Conservation (phyloP, 2,888 invertebrate species). For the Parnassius smintheus region DNA sequence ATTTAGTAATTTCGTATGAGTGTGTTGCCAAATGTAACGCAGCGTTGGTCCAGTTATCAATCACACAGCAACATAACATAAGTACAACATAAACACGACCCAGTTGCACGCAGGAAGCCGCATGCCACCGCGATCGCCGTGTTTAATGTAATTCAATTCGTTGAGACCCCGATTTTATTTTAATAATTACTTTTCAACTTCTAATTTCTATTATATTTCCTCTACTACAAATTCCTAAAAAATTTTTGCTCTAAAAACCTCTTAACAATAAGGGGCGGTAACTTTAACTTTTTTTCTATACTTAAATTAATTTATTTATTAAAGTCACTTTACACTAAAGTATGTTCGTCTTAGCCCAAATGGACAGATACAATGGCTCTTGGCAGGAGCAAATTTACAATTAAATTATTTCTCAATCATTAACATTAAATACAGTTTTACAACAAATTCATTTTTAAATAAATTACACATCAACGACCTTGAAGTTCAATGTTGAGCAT, state of each 20-base stretch:
- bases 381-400: too few species aligned
- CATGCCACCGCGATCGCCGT: constrained; percentile 60
- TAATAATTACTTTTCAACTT: not conserved
- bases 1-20: not conserved
- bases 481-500: too few species aligned
- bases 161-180: constrained; percentile 42
- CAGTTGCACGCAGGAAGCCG: constrained; percentile 68
- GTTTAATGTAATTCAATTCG: constrained; percentile 68
- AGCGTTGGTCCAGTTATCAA: constrained; percentile 42
- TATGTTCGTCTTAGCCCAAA: too few species aligned
- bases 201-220: not conserved
- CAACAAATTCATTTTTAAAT: too few species aligned
- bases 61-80: constrained; percentile 46
- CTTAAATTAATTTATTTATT: too few species aligned
- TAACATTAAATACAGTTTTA: too few species aligned
- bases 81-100: constrained; percentile 57
- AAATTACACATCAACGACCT: too few species aligned
- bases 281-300: too few species aligned
- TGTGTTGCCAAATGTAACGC: constrained; percentile 25
- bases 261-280: too few species aligned
- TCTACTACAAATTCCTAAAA: not conserved
- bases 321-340: too few species aligned
- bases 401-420: too few species aligned
- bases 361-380: too few species aligned
- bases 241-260: not conserved